phyloP scores from a whole-genome alignment of 53 echinoderm and acorn worm species.

The Stichopus horrens region DNA sequence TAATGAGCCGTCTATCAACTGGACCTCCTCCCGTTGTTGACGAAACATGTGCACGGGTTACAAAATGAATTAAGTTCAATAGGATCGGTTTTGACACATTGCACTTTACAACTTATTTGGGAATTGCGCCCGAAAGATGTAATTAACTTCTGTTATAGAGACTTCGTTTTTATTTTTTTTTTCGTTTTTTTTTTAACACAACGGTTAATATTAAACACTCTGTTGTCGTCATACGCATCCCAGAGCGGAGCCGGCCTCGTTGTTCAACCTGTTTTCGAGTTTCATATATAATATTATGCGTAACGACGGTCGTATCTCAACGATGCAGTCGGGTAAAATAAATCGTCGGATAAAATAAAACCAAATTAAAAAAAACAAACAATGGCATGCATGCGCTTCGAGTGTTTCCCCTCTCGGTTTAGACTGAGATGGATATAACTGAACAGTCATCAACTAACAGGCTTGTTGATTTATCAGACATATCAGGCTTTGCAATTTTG shows the following conservation, averaged over 20 bases:
- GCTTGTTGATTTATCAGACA: too few relatives aligned
- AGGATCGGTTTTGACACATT: neutral
- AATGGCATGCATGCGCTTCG: too few relatives aligned
- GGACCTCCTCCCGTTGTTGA: too few relatives aligned
- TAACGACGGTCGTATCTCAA: neutral
- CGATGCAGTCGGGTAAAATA: neutral
- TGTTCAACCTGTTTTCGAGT: too few relatives aligned
- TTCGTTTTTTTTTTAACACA: too few relatives aligned
- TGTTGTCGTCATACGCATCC: neutral
- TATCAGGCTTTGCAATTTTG: too few relatives aligned
- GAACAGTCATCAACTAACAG: too few relatives aligned
- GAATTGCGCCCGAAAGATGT: neutral
- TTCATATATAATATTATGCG: too few relatives aligned
- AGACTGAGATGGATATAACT: too few relatives aligned
- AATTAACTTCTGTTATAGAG: constrained; percentile 1
- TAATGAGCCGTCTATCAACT: too few relatives aligned
- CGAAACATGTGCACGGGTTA: neutral
- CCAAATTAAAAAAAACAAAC: too few relatives aligned
- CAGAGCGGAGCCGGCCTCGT: neutral
- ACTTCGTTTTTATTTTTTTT: neutral
- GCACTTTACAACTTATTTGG: constrained; percentile 14
- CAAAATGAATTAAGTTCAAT: neutral
- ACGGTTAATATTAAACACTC: neutral
- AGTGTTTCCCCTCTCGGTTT: too few relatives aligned
- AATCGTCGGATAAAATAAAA: neutral